Conservation (phyloP, 2,888 invertebrate genomes). For the Megaustenia siamemsis region DNA sequence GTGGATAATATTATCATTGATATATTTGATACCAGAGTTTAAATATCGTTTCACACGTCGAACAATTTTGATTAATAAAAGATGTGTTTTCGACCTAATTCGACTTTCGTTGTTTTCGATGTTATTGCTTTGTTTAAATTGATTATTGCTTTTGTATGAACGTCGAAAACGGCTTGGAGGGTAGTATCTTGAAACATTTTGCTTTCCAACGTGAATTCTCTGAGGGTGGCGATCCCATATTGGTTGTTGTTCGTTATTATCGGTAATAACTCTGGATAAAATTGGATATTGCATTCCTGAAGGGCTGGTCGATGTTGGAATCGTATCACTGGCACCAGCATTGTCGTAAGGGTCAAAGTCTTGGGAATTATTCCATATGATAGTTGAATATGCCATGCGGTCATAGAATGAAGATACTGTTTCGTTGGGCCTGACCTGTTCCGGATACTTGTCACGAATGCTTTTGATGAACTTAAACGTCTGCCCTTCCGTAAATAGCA, state of each 20-base stretch:
- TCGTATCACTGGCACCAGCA: neutral
- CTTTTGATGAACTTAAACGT: conserved; percentile 53
- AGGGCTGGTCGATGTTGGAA: neutral
- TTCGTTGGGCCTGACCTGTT: conserved; percentile 33
- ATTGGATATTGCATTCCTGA: neutral
- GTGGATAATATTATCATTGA: neutral
- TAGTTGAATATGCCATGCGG: conserved; percentile 52
- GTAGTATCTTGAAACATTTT: neutral
- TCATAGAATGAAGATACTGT: conserved; percentile 53
- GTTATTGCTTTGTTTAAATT: neutral
- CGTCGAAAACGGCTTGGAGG: neutral
- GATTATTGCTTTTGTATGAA: conserved; percentile 3
- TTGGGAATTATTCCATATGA: conserved; percentile 53
- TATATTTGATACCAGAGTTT: neutral
- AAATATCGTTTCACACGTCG: conserved; percentile 3
- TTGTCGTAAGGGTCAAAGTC: neutral
- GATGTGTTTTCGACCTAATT: neutral
- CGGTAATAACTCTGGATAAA: neutral
- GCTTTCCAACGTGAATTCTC: neutral
- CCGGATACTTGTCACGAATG: conserved; percentile 53
- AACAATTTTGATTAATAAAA: neutral
- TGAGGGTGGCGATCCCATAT: neutral
- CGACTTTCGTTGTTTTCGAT: conserved; percentile 24
- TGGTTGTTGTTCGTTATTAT: neutral
- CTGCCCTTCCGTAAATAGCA: conserved; percentile 51